These are phyloP conservation scores for Diplosoma virens DNA, from an alignment of 23 tunicate species.

Conservation along the genomic window DNA sequence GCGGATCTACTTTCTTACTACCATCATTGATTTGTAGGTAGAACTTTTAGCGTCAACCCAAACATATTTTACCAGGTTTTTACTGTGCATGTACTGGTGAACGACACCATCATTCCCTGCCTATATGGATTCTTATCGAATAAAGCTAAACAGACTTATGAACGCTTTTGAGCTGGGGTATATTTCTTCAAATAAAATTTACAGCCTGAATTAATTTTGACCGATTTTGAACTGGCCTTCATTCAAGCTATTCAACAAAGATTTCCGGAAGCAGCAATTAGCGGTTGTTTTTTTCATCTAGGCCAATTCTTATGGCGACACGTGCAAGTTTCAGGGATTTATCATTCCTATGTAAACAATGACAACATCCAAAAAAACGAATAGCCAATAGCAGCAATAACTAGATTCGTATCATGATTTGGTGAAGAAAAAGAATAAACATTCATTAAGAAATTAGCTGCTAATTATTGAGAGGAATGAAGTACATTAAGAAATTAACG, in stretches of 20 bases:
- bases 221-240: constrained; percentile 27
- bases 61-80: constrained; percentile 15
- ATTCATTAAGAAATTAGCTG: too few relatives aligned
- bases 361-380: too few relatives aligned
- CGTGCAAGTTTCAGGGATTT: constrained; percentile 7
- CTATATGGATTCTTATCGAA: constrained; percentile 6
- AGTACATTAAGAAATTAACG: too few relatives aligned
- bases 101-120: constrained; percentile 15
- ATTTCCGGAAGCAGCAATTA: constrained; percentile 11
- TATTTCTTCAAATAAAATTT: not conserved
- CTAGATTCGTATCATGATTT: too few relatives aligned
- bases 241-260: not conserved
- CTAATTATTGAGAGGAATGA: too few relatives aligned
- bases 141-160: constrained; percentile 1
- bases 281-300: constrained; percentile 22
- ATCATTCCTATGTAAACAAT: not conserved
- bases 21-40: not conserved
- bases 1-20: constrained; percentile 2
- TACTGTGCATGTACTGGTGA: constrained; percentile 8
- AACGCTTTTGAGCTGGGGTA: constrained; percentile 2
- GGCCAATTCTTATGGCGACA: constrained; percentile 27
- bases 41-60: constrained; percentile 2
- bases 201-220: constrained; percentile 7
- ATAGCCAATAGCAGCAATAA: too few relatives aligned
- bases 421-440: too few relatives aligned